Base-by-base conservation (phyloP, 2,797 vertebrate species). In the Aplochiton taeniatus region DNA sequence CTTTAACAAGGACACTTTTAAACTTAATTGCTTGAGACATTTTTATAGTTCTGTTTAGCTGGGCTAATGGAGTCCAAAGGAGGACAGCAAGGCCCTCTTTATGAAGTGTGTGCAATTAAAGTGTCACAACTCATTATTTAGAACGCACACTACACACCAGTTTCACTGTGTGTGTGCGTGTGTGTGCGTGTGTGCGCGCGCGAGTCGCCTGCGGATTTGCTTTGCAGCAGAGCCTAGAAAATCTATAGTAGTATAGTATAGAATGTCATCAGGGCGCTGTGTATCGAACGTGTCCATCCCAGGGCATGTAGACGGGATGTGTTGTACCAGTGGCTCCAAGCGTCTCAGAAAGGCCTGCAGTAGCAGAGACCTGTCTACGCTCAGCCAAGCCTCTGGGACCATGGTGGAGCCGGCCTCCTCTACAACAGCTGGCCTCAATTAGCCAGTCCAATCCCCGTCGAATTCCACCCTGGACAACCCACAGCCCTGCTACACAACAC, bases 361-460 rank as follows among this genome's bases (percentile, higher is more conserved):
- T 72, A 73, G 70, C 52, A 62, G 46, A 70, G 59, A 48, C 62
- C 65, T 73, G 68, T 80, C 70, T 64, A 70, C 69, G 60, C 58
- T 76, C 62, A 74, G 65, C 59, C 69, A 53, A 69, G 75, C 62
- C 65, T 62, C 47, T 14, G 70, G 70, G 63, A 49, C 57, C 75
- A 65, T 44, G 64, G 54, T 63, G 70, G 73, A 82, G 63, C 62
- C 52, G 43, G 62, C 43, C 61, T 72, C 52, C 68, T 69, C 63
- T 65, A 58, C 64, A 70, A 71, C 87, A 90, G 85, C 88, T 90
- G 90, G 79, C 72, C 54, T 83, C 83, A 86, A 87, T 92, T 87
- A 90, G 60, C 66, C 61, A 66, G 61, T 69, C 77, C 75, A 85
- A 80, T 77, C 75, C 66, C 73, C 50, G 52, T 79, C 62, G 72